These are phyloP conservation scores for Parnassius apollo DNA, from an alignment of 2,888 invertebrate species.

Conservation along the genomic window DNA sequence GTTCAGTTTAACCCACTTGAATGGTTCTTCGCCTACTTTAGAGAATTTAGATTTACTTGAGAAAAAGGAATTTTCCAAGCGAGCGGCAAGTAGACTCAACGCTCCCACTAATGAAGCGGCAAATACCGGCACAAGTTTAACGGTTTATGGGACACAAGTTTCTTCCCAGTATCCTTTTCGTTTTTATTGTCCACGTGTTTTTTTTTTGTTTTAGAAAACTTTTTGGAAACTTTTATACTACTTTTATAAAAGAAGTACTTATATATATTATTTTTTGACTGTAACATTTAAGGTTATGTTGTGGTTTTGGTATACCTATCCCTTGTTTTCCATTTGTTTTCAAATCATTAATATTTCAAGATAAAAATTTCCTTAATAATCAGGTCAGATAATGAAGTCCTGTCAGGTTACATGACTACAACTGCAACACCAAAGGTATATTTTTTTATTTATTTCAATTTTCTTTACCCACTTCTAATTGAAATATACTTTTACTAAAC, in stretches of 20 bases:
- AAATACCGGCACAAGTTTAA: conserved; percentile 64
- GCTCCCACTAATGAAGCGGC: conserved; percentile 58
- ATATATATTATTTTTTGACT: conserved; percentile 3
- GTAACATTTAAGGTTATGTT: conserved; percentile 22
- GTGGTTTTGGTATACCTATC: conserved; percentile 18
- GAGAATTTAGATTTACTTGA: conserved; percentile 83
- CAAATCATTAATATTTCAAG: conserved; percentile 5
- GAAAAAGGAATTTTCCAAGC: conserved; percentile 83
- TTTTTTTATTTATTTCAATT: neutral
- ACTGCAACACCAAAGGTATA: conserved; percentile 65
- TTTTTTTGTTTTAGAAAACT: conserved; percentile 15
- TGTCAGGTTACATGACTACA: conserved; percentile 67
- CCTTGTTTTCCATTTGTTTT: conserved; percentile 19
- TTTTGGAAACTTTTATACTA: conserved; percentile 7
- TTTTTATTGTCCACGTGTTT: conserved; percentile 56
- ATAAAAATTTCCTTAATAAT: conserved; percentile 46
- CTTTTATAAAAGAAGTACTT: neutral
- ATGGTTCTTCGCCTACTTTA: conserved; percentile 82
- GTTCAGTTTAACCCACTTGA: conserved; percentile 84
- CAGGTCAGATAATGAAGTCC: conserved; percentile 70
- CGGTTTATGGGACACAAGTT: conserved; percentile 60
- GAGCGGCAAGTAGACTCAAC: conserved; percentile 55
- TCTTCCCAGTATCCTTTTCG: conserved; percentile 71
- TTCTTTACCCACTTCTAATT: too few species aligned
- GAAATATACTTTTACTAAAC: too few species aligned